Base-by-base conservation (phyloP, 2,888 invertebrate genomes). In the Cecidostiba fungosa region DNA sequence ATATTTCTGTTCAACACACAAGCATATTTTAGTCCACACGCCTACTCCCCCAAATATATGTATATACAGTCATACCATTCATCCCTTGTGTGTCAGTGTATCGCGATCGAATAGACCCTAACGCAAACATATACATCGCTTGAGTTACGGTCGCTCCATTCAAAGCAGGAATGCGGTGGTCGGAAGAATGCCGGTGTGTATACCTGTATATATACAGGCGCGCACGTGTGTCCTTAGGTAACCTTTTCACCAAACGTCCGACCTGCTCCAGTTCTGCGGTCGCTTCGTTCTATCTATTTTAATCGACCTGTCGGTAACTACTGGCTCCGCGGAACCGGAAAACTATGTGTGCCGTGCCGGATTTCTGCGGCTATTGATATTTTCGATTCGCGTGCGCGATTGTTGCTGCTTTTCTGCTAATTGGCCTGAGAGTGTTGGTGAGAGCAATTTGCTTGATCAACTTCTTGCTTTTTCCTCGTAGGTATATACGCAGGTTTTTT, bases 101-200 rank as follows among this genome's bases (percentile, higher is more conserved):
- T 62, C 26, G 19, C 66, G 23, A 59, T 66, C 26, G 66, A 66
- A 29, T n/a, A n/a, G n/a, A 16, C 16, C 54, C 36, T 16, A 14
- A n/a, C 32, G 29, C 36, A 29, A 16, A 29, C 10, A 32, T 85
- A 87, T 84, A 82, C 86, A 87, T 85, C 87, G n/a, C 87, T 87
- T 86, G 87, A 84, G 84, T 87, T 87, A 87, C 77, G 78, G 36
- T 87, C 77, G 84, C 66, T 12, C 85, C 84, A 87, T 87, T 87
- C 79, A 87, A 87, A 85, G 79, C n/a, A 59, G 54, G 77, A 88
- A 86, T 85, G 85, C 83, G 36, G 59, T n/a, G 59, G 59, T 59
- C 59, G 59, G 23, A 23, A 23, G n/a, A 59, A 23, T 59, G 19
- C n/a, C 6, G 1, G 26, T 23, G 23, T 0, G 26, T 62, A 62